Percentiles rank a stretch among this genome's conserved stretches.
These are phyloP conservation scores for Echiichthys vipera DNA, from an alignment of 2,797 vertebrate genomes.

Conservation along the genomic window DNA sequence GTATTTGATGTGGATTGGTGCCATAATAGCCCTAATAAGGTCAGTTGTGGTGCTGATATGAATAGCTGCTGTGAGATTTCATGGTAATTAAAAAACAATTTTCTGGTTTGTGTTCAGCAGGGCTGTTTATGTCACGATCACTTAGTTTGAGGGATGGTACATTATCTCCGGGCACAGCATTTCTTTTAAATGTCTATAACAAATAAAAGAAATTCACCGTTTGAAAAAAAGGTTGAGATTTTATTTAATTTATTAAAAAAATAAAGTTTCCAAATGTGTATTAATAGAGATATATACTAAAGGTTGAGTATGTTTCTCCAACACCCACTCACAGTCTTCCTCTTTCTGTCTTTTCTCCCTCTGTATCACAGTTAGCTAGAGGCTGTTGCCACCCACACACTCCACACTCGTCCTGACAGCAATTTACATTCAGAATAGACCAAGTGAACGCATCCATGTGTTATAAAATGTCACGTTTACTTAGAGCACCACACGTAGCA, in stretches of 20 bases:
- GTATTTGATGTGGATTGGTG: neutral
- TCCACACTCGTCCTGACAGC: slow-evolving; percentile 79
- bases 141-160: neutral
- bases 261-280: slow-evolving; percentile 52
- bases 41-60: neutral
- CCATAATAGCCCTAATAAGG: neutral
- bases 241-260: slow-evolving; percentile 30
- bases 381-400: slow-evolving; percentile 83
- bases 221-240: slow-evolving; percentile 24
- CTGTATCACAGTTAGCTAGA: slow-evolving; percentile 81
- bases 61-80: slow-evolving; percentile 25
- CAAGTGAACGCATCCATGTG: slow-evolving; percentile 66
- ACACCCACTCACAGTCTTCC: slow-evolving; percentile 78
- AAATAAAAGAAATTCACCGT: slow-evolving; percentile 2
- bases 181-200: neutral
- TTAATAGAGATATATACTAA: slow-evolving; percentile 72
- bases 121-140: neutral
- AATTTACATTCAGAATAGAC: slow-evolving; percentile 83
- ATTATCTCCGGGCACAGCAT: neutral
- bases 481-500: slow-evolving; percentile 30
- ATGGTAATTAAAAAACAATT: neutral
- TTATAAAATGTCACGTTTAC: slow-evolving; percentile 60
- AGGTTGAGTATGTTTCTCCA: slow-evolving; percentile 78
- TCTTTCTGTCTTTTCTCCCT: slow-evolving; percentile 73
- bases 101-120: neutral